These are phyloP conservation scores for Ischnura elegans DNA, from an alignment of 2,888 invertebrate species.

Conservation along the genomic window DNA sequence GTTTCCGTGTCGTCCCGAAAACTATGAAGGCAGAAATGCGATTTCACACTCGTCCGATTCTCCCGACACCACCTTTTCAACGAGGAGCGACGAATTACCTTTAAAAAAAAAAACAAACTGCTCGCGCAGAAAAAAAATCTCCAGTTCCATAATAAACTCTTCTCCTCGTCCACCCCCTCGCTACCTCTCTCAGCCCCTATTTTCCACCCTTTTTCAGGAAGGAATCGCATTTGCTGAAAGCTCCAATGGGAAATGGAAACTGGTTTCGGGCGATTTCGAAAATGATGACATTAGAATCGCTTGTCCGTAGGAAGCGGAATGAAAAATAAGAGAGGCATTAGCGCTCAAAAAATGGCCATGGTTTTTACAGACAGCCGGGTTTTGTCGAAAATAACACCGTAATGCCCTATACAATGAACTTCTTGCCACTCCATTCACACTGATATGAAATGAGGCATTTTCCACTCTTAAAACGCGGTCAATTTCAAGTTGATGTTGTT, in stretches of 20 bases:
- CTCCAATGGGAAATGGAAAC: not conserved
- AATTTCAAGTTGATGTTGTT: not conserved
- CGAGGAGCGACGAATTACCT: not conserved
- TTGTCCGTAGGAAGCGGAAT: constrained; percentile 15
- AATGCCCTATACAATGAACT: not conserved
- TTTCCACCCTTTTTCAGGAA: too few relatives aligned
- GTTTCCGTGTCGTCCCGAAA: not conserved
- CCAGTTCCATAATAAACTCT: not conserved
- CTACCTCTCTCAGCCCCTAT: too few relatives aligned
- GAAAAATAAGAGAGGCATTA: not conserved
- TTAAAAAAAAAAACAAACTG: not conserved
- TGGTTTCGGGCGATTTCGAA: not conserved
- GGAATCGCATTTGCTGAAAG: not conserved
- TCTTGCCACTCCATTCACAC: not conserved
- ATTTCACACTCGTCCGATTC: not conserved
- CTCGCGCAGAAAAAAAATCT: not conserved
- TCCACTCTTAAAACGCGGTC: not conserved
- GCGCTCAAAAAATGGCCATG: not conserved
- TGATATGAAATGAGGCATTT: not conserved
- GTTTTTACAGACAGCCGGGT: not conserved
- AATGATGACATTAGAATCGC: not conserved
- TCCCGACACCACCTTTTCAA: not conserved
- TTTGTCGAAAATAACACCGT: not conserved
- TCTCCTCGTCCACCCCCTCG: not conserved
- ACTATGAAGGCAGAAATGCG: constrained; percentile 7